A percentile compares a stretch with the other conserved stretches of the same genome.
Evolutionary conservation across 1,140 invertebrate genomes (phyloP).

Genomic region (Drosophila mayri): DNA sequence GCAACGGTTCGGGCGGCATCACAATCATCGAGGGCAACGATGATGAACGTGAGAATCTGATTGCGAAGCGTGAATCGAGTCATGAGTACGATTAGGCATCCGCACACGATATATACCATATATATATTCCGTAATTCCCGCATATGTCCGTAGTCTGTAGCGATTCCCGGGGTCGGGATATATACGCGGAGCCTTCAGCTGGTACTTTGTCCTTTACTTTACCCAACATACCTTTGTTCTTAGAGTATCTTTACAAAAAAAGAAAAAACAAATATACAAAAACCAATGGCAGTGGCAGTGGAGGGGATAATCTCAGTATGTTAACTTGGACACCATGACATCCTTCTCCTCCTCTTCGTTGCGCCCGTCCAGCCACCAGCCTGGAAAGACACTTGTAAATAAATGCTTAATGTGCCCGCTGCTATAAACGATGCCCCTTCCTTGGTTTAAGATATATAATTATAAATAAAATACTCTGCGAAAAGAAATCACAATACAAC

Average conservation of each 20-base stretch:
- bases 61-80: conserved; percentile 89
- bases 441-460: conserved; percentile 49
- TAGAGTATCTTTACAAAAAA: background rate
- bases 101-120: background rate
- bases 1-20: conserved; percentile 40
- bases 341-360: conserved; percentile 1
- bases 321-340: conserved; percentile 15
- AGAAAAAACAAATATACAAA: background rate
- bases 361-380: conserved; percentile 29
- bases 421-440: conserved; percentile 26
- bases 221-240: conserved; percentile 4
- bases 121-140: conserved; percentile 12
- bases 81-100: conserved; percentile 89
- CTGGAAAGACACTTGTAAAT: conserved; percentile 37
- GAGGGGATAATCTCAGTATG: conserved; percentile 27
- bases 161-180: conserved; percentile 19
- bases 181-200: conserved; percentile 18
- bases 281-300: conserved; percentile 1
- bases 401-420: conserved; percentile 23
- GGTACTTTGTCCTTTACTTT: conserved; percentile 19
- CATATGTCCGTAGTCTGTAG: conserved; percentile 41
- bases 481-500: too few species aligned
- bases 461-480: conserved; percentile 54
- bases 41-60: conserved; percentile 88
- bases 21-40: conserved; percentile 86